A percentile compares a stretch with the other conserved stretches of the same genome.
phyloP scores from a whole-genome alignment of 2,888 invertebrate species.

The Ornithoptera alexandrae region DNA sequence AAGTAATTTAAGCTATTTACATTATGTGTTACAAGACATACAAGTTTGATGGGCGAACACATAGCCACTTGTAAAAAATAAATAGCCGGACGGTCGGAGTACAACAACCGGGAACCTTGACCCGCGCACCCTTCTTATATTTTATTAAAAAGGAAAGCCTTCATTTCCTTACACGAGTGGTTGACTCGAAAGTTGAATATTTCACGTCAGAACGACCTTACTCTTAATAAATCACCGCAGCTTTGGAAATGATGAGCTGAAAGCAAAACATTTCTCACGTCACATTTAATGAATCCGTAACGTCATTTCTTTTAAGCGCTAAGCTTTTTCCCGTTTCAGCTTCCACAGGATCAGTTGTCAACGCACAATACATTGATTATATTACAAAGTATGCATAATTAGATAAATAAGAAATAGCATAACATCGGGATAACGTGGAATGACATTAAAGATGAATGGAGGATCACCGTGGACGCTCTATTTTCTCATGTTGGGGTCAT shows the following conservation, averaged over 20 bases:
- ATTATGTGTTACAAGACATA: background rate
- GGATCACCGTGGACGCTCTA: too few species aligned
- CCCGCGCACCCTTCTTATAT: constrained; percentile 21
- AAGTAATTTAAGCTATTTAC: background rate
- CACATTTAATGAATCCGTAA: constrained; percentile 8
- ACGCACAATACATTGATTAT: background rate
- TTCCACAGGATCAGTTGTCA: background rate
- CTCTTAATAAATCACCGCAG: constrained; percentile 25
- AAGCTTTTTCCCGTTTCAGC: background rate
- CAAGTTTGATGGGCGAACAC: background rate
- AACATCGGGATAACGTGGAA: too few species aligned
- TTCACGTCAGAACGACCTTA: constrained; percentile 13
- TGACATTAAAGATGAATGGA: too few species aligned
- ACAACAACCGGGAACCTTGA: constrained; percentile 24
- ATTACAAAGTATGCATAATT: background rate
- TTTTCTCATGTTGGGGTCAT: too few species aligned
- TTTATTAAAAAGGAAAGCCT: constrained; percentile 21
- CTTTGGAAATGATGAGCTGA: constrained; percentile 18
- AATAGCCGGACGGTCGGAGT: background rate
- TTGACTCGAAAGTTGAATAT: constrained; percentile 26
- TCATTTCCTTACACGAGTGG: constrained; percentile 27
- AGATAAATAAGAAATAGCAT: too few species aligned
- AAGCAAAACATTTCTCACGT: constrained; percentile 13
- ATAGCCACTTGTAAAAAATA: constrained; percentile 2
- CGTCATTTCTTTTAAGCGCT: constrained; percentile 8